Conservation (phyloP, 2,888 invertebrate species). For the Acleris holmiana region DNA sequence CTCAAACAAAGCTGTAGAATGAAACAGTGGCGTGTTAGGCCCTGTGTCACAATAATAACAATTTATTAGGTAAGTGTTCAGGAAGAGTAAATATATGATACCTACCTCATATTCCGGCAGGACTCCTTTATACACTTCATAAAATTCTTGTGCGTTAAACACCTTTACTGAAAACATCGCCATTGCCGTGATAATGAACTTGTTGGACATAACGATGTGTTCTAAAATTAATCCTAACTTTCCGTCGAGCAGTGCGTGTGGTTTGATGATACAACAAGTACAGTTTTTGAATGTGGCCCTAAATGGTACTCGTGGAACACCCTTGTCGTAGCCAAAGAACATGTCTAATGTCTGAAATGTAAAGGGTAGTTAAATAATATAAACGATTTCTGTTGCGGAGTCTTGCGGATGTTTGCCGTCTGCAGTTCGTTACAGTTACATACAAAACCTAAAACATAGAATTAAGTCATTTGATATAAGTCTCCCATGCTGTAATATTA, state of each 20-base stretch:
- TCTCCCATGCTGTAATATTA: too few species aligned
- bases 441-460: too few species aligned
- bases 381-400: not conserved
- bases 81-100: conserved; percentile 12
- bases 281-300: conserved; percentile 86
- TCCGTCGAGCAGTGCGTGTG: conserved; percentile 92
- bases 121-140: conserved; percentile 95
- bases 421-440: too few species aligned
- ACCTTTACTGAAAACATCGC: conserved; percentile 91
- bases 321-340: conserved; percentile 69
- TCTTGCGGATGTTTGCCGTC: not conserved
- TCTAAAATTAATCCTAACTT: conserved; percentile 89
- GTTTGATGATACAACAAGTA: conserved; percentile 94
- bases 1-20: too few species aligned
- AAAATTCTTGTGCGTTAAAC: conserved; percentile 93
- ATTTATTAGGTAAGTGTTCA: too few species aligned
- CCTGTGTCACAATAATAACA: not conserved
- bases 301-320: conserved; percentile 59
- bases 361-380: not conserved
- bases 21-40: too few species aligned
- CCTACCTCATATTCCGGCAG: conserved; percentile 88
- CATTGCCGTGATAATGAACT: conserved; percentile 91
- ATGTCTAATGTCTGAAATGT: conserved; percentile 62
- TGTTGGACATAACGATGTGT: conserved; percentile 87
- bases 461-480: too few species aligned